Base-by-base conservation (phyloP, 2,888 invertebrate genomes). In the Drosophila meridionalis region DNA sequence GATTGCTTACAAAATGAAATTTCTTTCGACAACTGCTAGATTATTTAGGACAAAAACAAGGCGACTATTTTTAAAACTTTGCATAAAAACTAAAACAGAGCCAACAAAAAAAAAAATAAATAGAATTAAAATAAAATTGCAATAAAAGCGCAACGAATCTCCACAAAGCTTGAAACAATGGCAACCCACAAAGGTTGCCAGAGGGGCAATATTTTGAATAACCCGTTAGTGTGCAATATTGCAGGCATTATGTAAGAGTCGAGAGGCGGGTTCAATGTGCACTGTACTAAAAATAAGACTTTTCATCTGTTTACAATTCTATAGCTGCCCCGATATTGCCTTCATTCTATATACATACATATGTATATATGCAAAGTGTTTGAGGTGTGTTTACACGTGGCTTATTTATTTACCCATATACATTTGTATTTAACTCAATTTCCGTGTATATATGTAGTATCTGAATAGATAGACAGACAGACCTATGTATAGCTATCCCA, bases 101-200 rank as follows among this genome's bases (percentile, higher is more conserved):
- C n/a, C n/a, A n/a, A 2, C 7, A 48, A 59, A 26, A 47, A 48
- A 55, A 26, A 47, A 45, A 6, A 43, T 28, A 66, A 2, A 28
- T 6, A 12, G 11, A 34, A 48, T 50, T 6, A 50, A 56, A 61
- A 20, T 20, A 20, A 20, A 20, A 20, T 20, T 62, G 4, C n/a
- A 55, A 50, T 55, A 57, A 48, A 45, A 56, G 60, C 61, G 5
- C 28, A 58, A 45, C 53, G 57, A 53, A 52, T 47, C 34, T 67
- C 28, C 14, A 20, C 30, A 38, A 28, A 20, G 20, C 32, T n/a
- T 34, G 26, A 64, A 61, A 32, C 53, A 75, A 62, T 76, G 47
- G 9, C 34, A 11, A 52, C 52, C 26, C 52, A 36, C 52, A 52
- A 64, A 57, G 20, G n/a, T 73, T 79, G 84, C 69, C 73, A 67